Conservation (phyloP, 2,797 vertebrate genomes). For the Hapalemur alaotrensis region DNA sequence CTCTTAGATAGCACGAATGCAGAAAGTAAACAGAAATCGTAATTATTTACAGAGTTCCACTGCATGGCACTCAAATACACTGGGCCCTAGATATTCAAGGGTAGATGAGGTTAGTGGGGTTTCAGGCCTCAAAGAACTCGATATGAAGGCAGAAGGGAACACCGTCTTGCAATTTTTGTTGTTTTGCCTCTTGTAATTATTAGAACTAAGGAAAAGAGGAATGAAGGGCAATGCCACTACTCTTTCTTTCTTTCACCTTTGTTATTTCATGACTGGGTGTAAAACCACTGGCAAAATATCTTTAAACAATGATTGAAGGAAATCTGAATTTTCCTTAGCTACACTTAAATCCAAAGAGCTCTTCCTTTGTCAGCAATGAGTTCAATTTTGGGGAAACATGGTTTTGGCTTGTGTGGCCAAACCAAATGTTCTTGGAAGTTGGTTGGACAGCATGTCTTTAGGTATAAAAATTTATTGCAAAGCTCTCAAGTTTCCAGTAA, state of each 20-base stretch:
- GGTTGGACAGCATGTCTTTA: not conserved
- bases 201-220: not conserved
- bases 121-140: not conserved
- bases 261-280: not conserved
- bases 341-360: not conserved
- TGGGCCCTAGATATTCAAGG: not conserved
- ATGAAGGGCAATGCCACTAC: not conserved
- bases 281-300: not conserved
- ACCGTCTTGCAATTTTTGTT: not conserved
- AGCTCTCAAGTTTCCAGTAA: not conserved
- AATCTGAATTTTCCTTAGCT: not conserved
- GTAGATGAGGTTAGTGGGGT: not conserved
- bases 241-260: not conserved
- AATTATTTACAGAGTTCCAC: not conserved
- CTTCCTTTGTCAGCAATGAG: not conserved
- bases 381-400: not conserved
- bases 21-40: not conserved
- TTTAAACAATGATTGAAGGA: not conserved
- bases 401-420: not conserved
- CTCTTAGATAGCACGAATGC: not conserved
- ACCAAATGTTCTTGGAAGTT: not conserved
- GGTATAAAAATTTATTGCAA: not conserved
- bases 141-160: not conserved
- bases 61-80: rapidly evolving
- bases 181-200: not conserved